phyloP scores from a whole-genome alignment of 1,140 invertebrate species.

The Cotesia glomerata region DNA sequence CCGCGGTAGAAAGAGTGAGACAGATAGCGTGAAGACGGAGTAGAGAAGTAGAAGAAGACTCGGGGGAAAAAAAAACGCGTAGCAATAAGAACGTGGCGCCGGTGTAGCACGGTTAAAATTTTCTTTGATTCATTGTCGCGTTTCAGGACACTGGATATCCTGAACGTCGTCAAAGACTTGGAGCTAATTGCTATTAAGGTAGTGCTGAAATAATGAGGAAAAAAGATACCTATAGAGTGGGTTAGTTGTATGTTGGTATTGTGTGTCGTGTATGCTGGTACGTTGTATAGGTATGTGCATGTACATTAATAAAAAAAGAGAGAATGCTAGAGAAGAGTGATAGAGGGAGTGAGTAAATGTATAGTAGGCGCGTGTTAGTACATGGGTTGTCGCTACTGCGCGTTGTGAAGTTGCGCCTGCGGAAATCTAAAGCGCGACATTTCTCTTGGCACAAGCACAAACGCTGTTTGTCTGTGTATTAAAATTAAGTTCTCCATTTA shows the following conservation, averaged over 20 bases:
- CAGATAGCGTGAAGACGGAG: neutral
- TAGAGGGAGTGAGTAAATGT: neutral
- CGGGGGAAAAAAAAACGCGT: neutral
- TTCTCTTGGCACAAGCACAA: constrained; percentile 12
- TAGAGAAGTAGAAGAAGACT: neutral
- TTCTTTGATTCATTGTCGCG: neutral
- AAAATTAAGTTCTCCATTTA: neutral
- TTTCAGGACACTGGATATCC: neutral
- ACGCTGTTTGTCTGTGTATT: neutral
- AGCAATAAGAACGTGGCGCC: constrained; percentile 16
- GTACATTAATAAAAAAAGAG: neutral
- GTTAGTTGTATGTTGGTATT: neutral
- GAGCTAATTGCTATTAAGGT: too few species aligned
- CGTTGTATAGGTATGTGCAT: neutral
- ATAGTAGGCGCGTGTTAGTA: constrained; percentile 5
- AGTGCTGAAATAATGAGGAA: too few species aligned
- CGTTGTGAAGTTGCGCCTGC: constrained; percentile 8
- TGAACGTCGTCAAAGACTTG: too few species aligned
- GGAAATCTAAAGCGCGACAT: constrained; percentile 21
- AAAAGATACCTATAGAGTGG: neutral
- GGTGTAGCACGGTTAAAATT: neutral
- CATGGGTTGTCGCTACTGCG: neutral
- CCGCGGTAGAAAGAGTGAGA: neutral
- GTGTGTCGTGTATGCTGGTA: neutral
- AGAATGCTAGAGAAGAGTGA: neutral